Evolutionary conservation across 1,140 invertebrate genomes (phyloP).

Genomic region (Pararge aegeria): DNA sequence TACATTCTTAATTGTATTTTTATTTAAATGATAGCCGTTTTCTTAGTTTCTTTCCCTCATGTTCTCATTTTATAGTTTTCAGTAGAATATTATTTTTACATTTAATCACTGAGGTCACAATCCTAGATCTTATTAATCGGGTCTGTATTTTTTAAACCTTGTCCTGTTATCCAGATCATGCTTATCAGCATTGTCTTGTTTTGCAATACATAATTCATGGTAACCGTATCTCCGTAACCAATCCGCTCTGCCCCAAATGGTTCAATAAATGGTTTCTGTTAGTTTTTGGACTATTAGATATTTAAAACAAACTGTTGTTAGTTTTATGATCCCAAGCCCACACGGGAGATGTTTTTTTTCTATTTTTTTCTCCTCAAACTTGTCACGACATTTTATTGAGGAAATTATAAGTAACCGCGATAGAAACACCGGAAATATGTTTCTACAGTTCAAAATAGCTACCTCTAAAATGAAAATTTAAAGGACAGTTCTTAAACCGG

Average conservation of each 20-base stretch:
- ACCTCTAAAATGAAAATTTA: no score
- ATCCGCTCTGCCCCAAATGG: conserved; percentile 34
- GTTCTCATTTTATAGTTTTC: no score
- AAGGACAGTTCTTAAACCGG: no score
- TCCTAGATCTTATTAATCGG: no score
- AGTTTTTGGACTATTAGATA: conserved; percentile 36
- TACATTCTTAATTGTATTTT: no score
- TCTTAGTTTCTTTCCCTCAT: no score
- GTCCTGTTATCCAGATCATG: no score
- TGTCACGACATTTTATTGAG: not conserved
- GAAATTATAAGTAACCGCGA: conserved; percentile 5
- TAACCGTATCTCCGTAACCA: conserved; percentile 41
- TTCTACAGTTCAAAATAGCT: not conserved
- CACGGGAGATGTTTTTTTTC: conserved; percentile 10
- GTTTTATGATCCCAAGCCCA: conserved; percentile 22
- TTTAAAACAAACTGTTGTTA: conserved; percentile 35
- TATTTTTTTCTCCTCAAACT: conserved; percentile 1
- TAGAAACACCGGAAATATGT: not conserved
- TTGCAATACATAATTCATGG: not conserved
- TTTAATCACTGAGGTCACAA: no score
- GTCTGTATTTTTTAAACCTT: no score
- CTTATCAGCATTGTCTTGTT: no score
- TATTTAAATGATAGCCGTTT: no score
- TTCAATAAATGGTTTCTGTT: conserved; percentile 30
- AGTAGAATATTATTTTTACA: no score